Percentiles rank a stretch among this genome's conserved stretches.
phyloP scores from a whole-genome alignment of 2,888 invertebrate species.

The Lasius platythorax region DNA sequence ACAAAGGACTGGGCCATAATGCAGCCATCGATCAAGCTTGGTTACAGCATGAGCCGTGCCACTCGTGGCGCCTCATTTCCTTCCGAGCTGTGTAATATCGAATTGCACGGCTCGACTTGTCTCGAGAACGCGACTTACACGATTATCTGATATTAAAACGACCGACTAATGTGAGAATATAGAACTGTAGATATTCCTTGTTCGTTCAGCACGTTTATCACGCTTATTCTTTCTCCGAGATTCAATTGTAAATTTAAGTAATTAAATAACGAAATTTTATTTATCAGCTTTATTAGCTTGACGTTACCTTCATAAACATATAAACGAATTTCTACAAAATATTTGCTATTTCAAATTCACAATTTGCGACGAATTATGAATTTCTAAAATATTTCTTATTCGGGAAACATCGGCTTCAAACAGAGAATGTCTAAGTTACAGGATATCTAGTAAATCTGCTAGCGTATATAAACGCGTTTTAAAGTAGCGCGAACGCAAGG shows the following conservation, averaged over 20 bases:
- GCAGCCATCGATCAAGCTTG: conserved; percentile 72
- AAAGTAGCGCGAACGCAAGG: conserved; percentile 28
- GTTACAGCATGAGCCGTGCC: conserved; percentile 61
- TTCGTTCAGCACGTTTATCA: neutral
- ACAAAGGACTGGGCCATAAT: conserved; percentile 56
- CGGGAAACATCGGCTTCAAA: conserved; percentile 7
- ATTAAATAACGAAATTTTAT: neutral
- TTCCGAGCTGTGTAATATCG: conserved; percentile 57
- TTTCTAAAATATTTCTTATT: neutral
- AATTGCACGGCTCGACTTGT: neutral
- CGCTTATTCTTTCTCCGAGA: neutral
- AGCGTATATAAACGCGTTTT: conserved; percentile 3
- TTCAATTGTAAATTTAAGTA: neutral
- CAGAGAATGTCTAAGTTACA: neutral
- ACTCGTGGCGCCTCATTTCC: conserved; percentile 70
- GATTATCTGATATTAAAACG: neutral
- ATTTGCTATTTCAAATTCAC: neutral
- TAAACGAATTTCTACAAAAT: neutral
- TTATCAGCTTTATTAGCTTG: neutral
- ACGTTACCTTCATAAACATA: neutral
- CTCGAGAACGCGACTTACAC: neutral
- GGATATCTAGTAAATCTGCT: neutral
- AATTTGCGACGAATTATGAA: neutral
- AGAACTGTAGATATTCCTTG: neutral
- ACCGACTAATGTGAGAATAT: neutral